Base-by-base conservation (phyloP, 2,888 invertebrate species). In the Sycophila texana region DNA sequence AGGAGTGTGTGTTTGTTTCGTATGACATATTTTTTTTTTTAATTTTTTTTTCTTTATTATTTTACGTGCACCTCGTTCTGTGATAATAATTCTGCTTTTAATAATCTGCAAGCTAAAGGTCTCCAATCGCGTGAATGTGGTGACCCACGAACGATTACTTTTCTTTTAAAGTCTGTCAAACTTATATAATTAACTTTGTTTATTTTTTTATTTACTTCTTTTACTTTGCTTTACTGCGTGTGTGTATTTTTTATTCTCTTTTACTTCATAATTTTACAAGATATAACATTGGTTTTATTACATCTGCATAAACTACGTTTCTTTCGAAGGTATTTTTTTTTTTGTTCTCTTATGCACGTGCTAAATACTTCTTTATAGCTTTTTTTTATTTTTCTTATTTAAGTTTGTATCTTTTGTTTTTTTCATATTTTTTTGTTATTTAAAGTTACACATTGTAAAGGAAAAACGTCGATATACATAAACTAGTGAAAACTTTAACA, bases 401-500 rank as follows among this genome's bases (percentile, higher is more conserved):
- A 12, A 26, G 49, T 57, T 39, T 20, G 5, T 71, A 58, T n/a
- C 49, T 18, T 18, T 49, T 71, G 20, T 18, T 20, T 4, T 74
- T 51, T 72, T n/a, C 30, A 61, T 14, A 61, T n/a, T 16, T 14
- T 61, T 16, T 26, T 26, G 55, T 55, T 55, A 4, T 55, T 20
- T 12, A 7, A 55, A 63, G 22, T 76, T 74, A 74, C 39, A 55
- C 30, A 76, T 70, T 53, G 16, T 53, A 76, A 71, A 26, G 74
- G 30, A 76, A 76, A 76, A 61, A 80, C 61, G 49, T 68, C 67
- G 71, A 73, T 78, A 71, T 71, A 68, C 67, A 55, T 77, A 71
- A 74, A 77, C 70, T 75, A 78, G 67, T 75, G 77, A 78, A 77
- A 81, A 72, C 72, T 81, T 81, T 57, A 81, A 81, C 74, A 67